Base-by-base conservation (phyloP, 37 sponge, comb jelly and placozoan species). In the Halichondria panicea region DNA sequence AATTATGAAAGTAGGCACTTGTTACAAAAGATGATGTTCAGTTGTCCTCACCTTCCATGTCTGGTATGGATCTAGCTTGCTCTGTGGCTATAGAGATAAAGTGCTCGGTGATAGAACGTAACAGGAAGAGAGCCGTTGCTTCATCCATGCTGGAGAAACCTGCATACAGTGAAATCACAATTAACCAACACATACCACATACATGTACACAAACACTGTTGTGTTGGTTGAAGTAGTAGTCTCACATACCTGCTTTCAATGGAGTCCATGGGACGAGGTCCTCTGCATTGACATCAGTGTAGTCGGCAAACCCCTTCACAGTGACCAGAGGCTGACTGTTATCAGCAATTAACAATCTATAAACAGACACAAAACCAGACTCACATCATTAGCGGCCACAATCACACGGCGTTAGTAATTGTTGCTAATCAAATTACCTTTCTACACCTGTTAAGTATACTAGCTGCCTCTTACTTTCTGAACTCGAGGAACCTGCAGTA, bases 251-350 rank as follows among this genome's bases (percentile, higher is more conserved):
- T 54, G 91, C 66, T 55, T 65, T 90, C 58, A 90, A 81, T 1
- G 91, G 91, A 19, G 81, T 84, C 91, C 91, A 90, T 7, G 85
- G 91, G 3, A 84, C 86, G 22, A 90, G 69, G 70, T 81, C 81
- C 31, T 79, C 66, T 36, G 72, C 55, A 25, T 70, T 67, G 1
- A 76, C 85, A 68, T 90, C 91, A 54, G 22, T 63, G 60, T 71
- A 68, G 60, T 55, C 60, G 4, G 85, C 71, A 76, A 90, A 90
- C 18, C 91, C 85, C 43, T 74, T 71, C 33, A 84, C 82, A 15
- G 58, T 45, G 31, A 87, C 42, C 35, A 35, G 42, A 1, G 81
- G 76, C 61, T 76, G 57, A 0, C 43, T 38, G 13, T 75, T 81
- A 53, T 79, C 55, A 3, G 48, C 56, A 9, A 87, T 38, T 24